A percentile compares a stretch with the other conserved stretches of the same genome.
These are phyloP conservation scores for Cabera pusaria DNA, from an alignment of 2,888 invertebrate genomes.

Conservation along the genomic window DNA sequence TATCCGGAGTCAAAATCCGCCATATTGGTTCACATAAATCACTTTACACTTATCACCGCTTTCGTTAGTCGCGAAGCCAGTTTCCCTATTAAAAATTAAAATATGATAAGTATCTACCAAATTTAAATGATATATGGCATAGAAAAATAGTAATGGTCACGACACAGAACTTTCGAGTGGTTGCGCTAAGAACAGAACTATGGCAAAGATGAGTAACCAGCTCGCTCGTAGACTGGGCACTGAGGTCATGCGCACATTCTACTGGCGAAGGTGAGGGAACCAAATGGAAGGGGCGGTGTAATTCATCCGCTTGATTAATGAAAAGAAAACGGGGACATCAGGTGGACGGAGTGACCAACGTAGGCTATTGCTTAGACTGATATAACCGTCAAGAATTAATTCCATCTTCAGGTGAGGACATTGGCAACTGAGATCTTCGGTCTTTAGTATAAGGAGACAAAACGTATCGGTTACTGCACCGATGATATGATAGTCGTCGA, in stretches of 20 bases:
- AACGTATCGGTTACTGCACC: too few species aligned
- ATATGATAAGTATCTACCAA: slow-evolving; percentile 19
- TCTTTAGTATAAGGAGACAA: too few species aligned
- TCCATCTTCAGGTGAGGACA: too few species aligned
- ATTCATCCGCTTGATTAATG: slow-evolving; percentile 20
- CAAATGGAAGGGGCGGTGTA: slow-evolving; percentile 40
- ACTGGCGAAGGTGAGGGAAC: slow-evolving; percentile 33
- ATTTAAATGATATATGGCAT: slow-evolving; percentile 14
- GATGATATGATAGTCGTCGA: too few species aligned
- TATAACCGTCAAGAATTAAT: too few species aligned
- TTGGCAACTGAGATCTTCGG: too few species aligned
- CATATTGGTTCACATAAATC: slow-evolving; percentile 65
- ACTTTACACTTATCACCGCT: slow-evolving; percentile 46
- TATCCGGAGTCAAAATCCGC: slow-evolving; percentile 75
- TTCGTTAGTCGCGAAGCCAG: slow-evolving; percentile 28
- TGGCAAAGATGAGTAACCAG: slow-evolving; percentile 53
- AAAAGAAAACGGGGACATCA: slow-evolving; percentile 8
- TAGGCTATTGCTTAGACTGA: too few species aligned
- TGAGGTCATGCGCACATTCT: slow-evolving; percentile 41
- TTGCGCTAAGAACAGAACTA: slow-evolving; percentile 41
- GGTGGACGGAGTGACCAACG: slow-evolving; percentile 1
- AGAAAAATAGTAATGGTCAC: slow-evolving; percentile 24
- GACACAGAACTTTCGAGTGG: slow-evolving; percentile 49
- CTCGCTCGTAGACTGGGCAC: slow-evolving; percentile 42
- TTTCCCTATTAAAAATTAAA: slow-evolving; percentile 40